These are phyloP conservation scores for Drymodes brunneopygia DNA, from an alignment of 2,113 vertebrate species.

Conservation along the genomic window DNA sequence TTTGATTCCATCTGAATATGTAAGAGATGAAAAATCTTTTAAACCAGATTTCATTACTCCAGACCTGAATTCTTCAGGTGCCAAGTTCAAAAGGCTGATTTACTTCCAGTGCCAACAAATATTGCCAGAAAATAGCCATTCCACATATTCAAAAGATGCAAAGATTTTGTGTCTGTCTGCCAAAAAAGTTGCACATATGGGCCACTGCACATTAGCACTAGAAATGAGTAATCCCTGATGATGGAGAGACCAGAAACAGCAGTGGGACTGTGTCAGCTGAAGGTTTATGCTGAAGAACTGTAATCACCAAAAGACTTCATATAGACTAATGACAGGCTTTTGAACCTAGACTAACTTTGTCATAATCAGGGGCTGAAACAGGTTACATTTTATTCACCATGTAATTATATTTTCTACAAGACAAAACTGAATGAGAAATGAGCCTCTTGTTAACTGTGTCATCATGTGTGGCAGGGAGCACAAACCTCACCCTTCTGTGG, in stretches of 20 bases:
- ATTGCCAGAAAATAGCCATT: not conserved
- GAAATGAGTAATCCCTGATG: not conserved
- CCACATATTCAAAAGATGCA: not conserved
- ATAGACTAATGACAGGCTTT: not conserved
- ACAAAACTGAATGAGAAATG: not conserved
- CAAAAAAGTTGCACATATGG: not conserved
- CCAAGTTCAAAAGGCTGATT: not conserved
- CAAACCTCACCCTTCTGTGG: accelerated
- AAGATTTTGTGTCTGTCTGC: not conserved
- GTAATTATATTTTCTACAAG: not conserved
- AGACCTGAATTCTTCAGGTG: not conserved
- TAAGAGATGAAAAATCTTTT: not conserved
- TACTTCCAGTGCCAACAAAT: not conserved
- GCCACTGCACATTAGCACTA: not conserved
- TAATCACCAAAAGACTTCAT: not conserved
- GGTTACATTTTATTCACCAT: not conserved
- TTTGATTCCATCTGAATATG: not conserved
- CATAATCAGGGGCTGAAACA: not conserved
- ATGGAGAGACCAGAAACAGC: not conserved
- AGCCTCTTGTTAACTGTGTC: not conserved
- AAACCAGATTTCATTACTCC: not conserved
- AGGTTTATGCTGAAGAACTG: not conserved
- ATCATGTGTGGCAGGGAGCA: not conserved
- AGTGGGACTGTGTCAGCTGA: not conserved
- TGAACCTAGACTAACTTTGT: not conserved